These are phyloP conservation scores for Polydesmus complanatus DNA, from an alignment of 2,888 invertebrate species.

Conservation along the genomic window DNA sequence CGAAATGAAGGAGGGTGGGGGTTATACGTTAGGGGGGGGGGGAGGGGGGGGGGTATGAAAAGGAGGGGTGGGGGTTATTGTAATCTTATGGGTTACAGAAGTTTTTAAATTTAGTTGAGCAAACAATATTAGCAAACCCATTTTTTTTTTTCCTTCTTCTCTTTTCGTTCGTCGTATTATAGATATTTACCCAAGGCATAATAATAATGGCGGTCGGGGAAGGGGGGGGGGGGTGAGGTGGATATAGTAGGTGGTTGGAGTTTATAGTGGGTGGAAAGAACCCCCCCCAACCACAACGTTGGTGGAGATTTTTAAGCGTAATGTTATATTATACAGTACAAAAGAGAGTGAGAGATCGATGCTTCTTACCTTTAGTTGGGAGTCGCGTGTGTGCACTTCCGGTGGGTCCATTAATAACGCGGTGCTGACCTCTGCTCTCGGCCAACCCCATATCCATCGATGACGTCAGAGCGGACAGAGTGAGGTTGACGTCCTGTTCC, in stretches of 20 bases:
- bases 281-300: neutral
- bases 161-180: no score
- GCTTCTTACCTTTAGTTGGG: no score
- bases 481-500: neutral
- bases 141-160: neutral
- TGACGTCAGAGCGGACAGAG: neutral
- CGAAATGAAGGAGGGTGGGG: neutral
- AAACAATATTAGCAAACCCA: neutral
- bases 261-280: neutral
- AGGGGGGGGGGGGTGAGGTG: neutral
- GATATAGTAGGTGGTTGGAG: neutral
- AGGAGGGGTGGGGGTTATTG: neutral
- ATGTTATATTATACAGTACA: no score
- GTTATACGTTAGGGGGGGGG: neutral
- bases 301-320: neutral
- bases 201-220: neutral
- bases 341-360: neutral
- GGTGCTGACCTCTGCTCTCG: no score
- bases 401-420: no score
- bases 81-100: neutral
- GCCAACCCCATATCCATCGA: no score
- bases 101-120: neutral
- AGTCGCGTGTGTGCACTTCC: no score
- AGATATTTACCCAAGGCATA: no score
- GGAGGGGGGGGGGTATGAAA: neutral